These are phyloP conservation scores for Paradisaea rubra DNA, from an alignment of 2,113 vertebrate species.

Conservation along the genomic window DNA sequence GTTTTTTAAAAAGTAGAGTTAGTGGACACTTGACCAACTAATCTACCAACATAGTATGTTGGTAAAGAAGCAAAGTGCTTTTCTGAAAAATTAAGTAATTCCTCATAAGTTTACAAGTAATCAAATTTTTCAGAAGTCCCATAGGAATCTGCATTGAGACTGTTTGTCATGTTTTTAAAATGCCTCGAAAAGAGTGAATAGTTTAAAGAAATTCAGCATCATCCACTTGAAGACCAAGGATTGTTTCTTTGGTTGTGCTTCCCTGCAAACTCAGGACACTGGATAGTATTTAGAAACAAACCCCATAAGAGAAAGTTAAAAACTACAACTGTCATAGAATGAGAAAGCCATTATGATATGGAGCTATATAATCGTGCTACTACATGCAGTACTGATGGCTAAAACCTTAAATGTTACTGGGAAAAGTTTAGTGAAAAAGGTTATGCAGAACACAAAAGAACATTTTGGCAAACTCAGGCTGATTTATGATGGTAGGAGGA, in stretches of 20 bases:
- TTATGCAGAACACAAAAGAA: not conserved
- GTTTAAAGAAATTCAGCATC: not conserved
- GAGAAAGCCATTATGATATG: not conserved
- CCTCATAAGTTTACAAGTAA: not conserved
- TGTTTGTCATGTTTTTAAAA: not conserved
- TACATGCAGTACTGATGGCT: not conserved
- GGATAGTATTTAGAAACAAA: not conserved
- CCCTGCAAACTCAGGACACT: not conserved
- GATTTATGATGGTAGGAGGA: conserved; percentile 50
- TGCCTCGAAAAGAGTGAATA: not conserved
- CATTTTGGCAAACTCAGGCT: conserved; percentile 15
- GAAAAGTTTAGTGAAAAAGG: not conserved
- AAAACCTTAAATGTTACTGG: not conserved
- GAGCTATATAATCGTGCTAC: not conserved
- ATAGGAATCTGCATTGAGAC: not conserved
- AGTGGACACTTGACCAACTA: not conserved
- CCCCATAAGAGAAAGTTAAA: not conserved
- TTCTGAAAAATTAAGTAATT: not conserved
- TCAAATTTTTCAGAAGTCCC: not conserved
- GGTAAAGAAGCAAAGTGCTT: not conserved
- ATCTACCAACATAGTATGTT: not conserved
- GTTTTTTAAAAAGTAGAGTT: not conserved
- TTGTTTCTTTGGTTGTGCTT: not conserved
- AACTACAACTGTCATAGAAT: not conserved
- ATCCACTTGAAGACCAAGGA: not conserved